phyloP scores from a whole-genome alignment of 2,888 invertebrate species.

The Plutella xylostella region DNA sequence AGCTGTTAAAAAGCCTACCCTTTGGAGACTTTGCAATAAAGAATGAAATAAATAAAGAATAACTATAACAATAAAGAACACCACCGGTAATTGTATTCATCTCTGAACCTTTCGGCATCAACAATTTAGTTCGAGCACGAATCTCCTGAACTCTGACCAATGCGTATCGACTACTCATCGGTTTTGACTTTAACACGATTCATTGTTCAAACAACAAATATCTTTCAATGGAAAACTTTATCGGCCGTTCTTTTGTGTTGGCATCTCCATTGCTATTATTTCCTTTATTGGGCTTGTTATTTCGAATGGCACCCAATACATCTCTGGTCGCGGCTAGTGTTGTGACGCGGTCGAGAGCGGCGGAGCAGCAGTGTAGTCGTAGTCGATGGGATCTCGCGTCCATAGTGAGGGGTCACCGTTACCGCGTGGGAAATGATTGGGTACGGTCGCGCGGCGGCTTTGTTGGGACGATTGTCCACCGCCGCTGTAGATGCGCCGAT shows the following conservation, averaged over 20 bases:
- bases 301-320: not conserved
- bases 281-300: constrained; percentile 30
- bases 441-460: constrained; percentile 51
- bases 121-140: not conserved
- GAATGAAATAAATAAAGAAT: too few species aligned
- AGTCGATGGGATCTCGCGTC: constrained; percentile 3
- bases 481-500: constrained; percentile 62
- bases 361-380: constrained; percentile 2
- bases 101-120: too few species aligned
- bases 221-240: constrained; percentile 24
- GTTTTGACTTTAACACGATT: not conserved
- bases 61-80: too few species aligned
- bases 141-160: not conserved
- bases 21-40: too few species aligned
- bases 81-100: too few species aligned
- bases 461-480: constrained; percentile 69
- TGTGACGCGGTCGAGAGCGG: not conserved
- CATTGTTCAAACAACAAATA: not conserved
- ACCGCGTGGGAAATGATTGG: constrained; percentile 68
- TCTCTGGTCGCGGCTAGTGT: not conserved
- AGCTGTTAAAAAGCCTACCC: too few species aligned
- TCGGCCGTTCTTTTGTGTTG: constrained; percentile 65
- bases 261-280: constrained; percentile 22
- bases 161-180: not conserved
- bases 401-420: constrained; percentile 46